Conservation (phyloP, 2,113 vertebrate genomes). For the Brachyhypopomus gauderio region DNA sequence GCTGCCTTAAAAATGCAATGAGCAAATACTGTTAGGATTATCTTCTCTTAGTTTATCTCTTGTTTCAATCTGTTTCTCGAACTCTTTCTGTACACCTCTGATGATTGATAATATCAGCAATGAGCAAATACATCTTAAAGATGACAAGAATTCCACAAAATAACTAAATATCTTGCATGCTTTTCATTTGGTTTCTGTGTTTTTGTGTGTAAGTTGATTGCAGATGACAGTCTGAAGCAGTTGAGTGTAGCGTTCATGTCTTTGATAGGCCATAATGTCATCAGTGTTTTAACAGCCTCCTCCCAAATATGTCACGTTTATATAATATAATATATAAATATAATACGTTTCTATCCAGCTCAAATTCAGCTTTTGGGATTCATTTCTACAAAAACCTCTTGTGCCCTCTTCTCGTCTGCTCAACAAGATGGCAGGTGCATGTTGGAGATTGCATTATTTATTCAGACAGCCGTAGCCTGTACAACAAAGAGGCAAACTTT, state of each 20-base stretch:
- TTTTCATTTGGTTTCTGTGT: not conserved
- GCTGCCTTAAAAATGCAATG: not conserved
- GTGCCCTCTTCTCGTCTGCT: not conserved
- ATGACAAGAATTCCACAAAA: slow-evolving; percentile 2
- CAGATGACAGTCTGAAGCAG: not conserved
- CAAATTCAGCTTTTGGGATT: not conserved
- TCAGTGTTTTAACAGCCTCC: slow-evolving; percentile 26
- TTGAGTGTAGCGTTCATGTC: not conserved
- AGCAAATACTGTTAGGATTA: not conserved
- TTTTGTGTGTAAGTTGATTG: slow-evolving; percentile 3
- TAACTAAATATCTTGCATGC: not conserved
- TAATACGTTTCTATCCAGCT: too few relatives aligned
- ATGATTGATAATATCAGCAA: slow-evolving; percentile 4
- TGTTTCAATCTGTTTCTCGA: not conserved
- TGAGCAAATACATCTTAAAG: slow-evolving; percentile 1
- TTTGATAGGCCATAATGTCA: slow-evolving; percentile 39
- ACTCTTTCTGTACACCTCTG: not conserved
- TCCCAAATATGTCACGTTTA: slow-evolving; percentile 26
- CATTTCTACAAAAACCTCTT: slow-evolving; percentile 17
- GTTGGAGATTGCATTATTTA: slow-evolving; percentile 41
- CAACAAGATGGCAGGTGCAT: slow-evolving; percentile 32
- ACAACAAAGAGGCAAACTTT: not conserved
- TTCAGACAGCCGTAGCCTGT: slow-evolving; percentile 25
- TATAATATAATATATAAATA: too few relatives aligned
- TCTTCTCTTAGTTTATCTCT: not conserved